Evolutionary conservation across 2,113 vertebrate genomes (phyloP).

Genomic region (Phrynosoma platyrhinos): DNA sequence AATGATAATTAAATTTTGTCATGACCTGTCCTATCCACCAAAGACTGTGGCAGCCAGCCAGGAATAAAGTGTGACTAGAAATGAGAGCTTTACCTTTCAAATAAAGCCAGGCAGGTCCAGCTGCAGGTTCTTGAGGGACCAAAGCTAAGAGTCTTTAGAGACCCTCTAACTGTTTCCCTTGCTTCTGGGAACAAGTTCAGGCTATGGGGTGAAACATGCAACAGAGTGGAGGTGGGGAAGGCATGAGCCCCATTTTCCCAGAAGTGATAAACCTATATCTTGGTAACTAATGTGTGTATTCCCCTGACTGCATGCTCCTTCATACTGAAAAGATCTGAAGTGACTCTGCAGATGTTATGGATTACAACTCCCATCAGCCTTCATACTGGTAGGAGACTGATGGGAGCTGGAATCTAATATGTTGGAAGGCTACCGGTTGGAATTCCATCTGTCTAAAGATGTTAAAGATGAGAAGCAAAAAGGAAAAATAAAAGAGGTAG

Average conservation of each 20-base stretch:
- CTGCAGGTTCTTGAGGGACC: background rate
- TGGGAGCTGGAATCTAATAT: background rate
- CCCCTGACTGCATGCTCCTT: slow-evolving; percentile 24
- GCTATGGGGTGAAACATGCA: too few relatives aligned
- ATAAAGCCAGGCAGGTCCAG: background rate
- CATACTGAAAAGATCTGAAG: background rate
- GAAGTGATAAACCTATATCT: background rate
- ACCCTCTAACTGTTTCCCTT: too few relatives aligned
- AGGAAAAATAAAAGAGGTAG: too few relatives aligned
- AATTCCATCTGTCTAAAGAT: too few relatives aligned
- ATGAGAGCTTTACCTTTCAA: background rate
- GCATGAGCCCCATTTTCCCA: background rate
- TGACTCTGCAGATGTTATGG: too few relatives aligned
- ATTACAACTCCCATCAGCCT: too few relatives aligned
- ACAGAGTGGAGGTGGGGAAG: too few relatives aligned
- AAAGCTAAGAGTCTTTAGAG: background rate
- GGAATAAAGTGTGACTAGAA: slow-evolving; percentile 29
- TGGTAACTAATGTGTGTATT: background rate
- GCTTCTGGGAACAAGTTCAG: background rate
- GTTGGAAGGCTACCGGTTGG: background rate
- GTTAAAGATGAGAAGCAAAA: too few relatives aligned
- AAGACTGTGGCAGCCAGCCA: slow-evolving; percentile 12
- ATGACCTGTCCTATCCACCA: slow-evolving; percentile 47
- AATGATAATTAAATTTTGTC: slow-evolving; percentile 64
- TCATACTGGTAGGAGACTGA: background rate